Base-by-base conservation (phyloP, 2,888 invertebrate genomes). In the Phaedon cochleariae region DNA sequence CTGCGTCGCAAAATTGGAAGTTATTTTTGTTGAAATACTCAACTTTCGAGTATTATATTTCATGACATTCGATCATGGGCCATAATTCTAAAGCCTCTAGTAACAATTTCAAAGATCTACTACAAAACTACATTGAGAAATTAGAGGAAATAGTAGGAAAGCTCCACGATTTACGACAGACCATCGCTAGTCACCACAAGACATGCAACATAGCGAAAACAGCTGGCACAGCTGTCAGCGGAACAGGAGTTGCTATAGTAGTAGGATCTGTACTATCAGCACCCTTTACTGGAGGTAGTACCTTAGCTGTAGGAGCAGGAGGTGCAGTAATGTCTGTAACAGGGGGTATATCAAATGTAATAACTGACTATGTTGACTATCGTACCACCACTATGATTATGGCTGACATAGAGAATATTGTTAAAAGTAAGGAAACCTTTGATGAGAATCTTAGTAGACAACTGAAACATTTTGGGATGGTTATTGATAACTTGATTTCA, bases 301-400 rank as follows among this genome's bases (percentile, higher is more conserved):
- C 72, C n/a, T 48, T 74, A 34, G 55, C 70, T 20, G 45, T 72
- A 22, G 74, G 74, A 45, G 72, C 74, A 60, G 70, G 73, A 46
- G 74, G 74, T n/a, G 74, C 73, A n/a, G 65, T 72, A 5, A 72
- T 74, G 74, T 74, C 74, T 26, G 66, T 74, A 15, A 72, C 73
- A 29, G 74, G 74, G 21, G 72, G 73, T 18, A 26, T 74, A 21
- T 71, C 74, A 2, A 73, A 74, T 48, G 68, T 69, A 2, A 57
- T 74, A 22, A 73, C 72, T 6, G 74, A 74, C 41, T 74, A 73
- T 59, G 65, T 74, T 5, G 74, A 74, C 63, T 73, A 73, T 48
- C 71, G 65, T 63, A 73, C 73, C 0, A 70, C 73, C 7, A 59
- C 68, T n/a, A 62, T 64, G 45, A 72, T 74, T 7, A 73, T 73